Percentiles rank a stretch among this genome's conserved stretches.
Conservation (phyloP, 2,888 invertebrate species). For the Sarcophaga subvicina region DNA sequence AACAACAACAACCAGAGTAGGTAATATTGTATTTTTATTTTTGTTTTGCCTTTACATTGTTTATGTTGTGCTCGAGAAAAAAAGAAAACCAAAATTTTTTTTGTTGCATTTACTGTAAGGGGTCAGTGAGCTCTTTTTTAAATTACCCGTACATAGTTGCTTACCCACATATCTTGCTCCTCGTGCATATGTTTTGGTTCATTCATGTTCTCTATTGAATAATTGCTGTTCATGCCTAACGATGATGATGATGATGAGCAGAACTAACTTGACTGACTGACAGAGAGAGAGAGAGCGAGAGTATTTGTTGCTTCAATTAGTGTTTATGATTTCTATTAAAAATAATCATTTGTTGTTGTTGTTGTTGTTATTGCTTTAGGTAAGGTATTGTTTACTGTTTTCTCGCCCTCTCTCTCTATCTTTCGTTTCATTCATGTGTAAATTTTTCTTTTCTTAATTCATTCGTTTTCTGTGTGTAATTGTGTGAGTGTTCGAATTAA, state of each 20-base stretch:
- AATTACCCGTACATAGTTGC: background rate
- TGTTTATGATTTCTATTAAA: slow-evolving; percentile 51
- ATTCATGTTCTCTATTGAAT: slow-evolving; percentile 2
- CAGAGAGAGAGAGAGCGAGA: background rate
- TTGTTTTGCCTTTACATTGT: slow-evolving; percentile 41
- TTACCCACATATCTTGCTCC: slow-evolving; percentile 4
- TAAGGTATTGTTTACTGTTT: too few species aligned
- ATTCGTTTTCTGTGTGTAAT: too few species aligned
- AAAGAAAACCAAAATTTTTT: background rate
- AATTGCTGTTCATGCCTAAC: background rate
- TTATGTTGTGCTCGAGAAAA: slow-evolving; percentile 18
- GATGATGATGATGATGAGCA: too few species aligned
- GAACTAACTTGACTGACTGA: background rate
- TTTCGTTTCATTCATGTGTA: too few species aligned
- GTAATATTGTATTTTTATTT: slow-evolving; percentile 16
- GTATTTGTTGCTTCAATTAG: slow-evolving; percentile 57
- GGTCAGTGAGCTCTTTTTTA: slow-evolving; percentile 54
- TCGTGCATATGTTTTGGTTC: background rate
- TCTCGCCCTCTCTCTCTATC: too few species aligned
- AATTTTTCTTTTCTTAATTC: too few species aligned
- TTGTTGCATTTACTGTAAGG: slow-evolving; percentile 35
- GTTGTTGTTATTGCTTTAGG: too few species aligned
- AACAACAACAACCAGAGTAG: background rate
- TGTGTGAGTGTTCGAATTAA: too few species aligned
- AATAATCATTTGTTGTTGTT: background rate